Percentiles rank a stretch among this genome's conserved stretches.
phyloP scores from a whole-genome alignment of 2,797 vertebrate genomes.

The Gallinago nigripennis region DNA sequence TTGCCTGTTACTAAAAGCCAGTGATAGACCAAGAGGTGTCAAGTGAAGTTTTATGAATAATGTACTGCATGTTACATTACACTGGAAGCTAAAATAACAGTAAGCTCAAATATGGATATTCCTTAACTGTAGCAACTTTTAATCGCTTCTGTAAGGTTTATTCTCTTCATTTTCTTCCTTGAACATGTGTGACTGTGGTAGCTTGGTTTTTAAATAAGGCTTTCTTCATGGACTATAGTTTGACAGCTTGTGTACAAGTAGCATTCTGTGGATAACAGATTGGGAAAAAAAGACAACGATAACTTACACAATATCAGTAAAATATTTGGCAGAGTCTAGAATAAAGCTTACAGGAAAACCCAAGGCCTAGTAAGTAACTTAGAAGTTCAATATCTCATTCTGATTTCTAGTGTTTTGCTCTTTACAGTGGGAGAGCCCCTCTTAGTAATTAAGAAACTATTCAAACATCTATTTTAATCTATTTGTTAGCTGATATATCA shows the following conservation, averaged over 20 bases:
- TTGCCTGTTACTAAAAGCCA: fast-evolving
- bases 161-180: background rate
- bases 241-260: background rate
- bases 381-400: background rate
- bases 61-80: background rate
- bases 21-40: background rate
- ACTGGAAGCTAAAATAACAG: background rate
- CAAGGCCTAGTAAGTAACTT: background rate
- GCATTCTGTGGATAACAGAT: background rate
- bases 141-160: background rate
- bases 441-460: background rate
- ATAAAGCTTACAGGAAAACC: background rate
- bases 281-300: background rate
- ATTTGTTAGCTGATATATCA: background rate
- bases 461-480: background rate
- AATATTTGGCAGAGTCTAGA: background rate
- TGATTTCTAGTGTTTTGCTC: background rate
- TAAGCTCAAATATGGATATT: background rate
- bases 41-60: background rate
- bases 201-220: background rate
- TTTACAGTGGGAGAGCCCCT: background rate
- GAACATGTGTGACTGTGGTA: background rate
- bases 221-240: background rate
- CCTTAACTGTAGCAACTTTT: background rate
- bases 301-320: background rate